Base-by-base conservation (phyloP, 2,797 vertebrate genomes). In the Holocentrus rufus region DNA sequence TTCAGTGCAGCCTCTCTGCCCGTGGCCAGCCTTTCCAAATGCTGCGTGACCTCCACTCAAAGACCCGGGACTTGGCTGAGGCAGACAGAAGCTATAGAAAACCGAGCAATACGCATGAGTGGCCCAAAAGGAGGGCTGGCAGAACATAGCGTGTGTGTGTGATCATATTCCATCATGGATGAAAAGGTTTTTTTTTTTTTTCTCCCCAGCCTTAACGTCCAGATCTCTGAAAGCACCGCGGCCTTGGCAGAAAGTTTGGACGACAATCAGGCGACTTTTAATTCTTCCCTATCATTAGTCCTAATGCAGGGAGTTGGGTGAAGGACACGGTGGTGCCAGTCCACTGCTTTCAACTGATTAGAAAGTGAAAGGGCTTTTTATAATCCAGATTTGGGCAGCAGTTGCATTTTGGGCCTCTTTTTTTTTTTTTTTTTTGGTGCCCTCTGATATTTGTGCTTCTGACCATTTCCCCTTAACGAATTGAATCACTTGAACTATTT, bases 331-430 rank as follows among this genome's bases (percentile, higher is more conserved):
- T 18, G 34, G 66, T 66, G 81, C 63, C 81, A 71, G 84, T 81
- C 77, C 71, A 23, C 72, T 79, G 81, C 88, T 92, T 79, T 91
- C 82, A 82, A 34, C 83, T 92, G 88, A 92, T 93, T 90, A 88
- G 75, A 90, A 83, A 79, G 58, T 76, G 55, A 79, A 83, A 82
- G 70, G 62, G 84, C 60, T 89, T 92, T 92, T 86, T 77, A 88
- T 92, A 91, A 93, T 92, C 91, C 90, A 76, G 83, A 90, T 91
- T 88, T 88, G 81, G 73, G 52, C 67, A 85, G 86, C 77, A 61
- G 56, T 65, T 62, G 77, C 69, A 66, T 89, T 86, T 84, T 74
- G 42, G 77, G 57, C 77, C 34, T 86, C 44, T 69, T 79, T 67
- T 82, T 27, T 27, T 27, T 27, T 27, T 27, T 27, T 27, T 27